A percentile compares a stretch with the other conserved stretches of the same genome.
Conservation (phyloP, 1,140 invertebrate genomes). For the Ips nitidus region DNA sequence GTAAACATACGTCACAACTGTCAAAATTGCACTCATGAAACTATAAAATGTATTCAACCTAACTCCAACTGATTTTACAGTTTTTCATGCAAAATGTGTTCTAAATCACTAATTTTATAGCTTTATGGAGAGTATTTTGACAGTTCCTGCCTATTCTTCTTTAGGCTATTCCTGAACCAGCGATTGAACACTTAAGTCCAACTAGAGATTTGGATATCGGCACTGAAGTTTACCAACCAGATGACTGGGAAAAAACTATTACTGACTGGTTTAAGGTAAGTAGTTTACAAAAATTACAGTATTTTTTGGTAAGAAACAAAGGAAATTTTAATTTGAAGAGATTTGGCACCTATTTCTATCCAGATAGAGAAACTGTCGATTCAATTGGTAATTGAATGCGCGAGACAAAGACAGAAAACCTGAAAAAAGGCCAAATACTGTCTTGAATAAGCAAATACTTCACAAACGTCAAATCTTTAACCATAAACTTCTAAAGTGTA, state of each 20-base stretch:
- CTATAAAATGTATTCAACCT: background rate
- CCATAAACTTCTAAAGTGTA: too few species aligned
- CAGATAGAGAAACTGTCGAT: background rate
- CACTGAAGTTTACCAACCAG: conserved; percentile 19
- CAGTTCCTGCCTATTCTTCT: background rate
- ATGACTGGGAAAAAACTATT: conserved; percentile 28
- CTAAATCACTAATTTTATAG: too few species aligned
- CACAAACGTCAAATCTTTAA: too few species aligned
- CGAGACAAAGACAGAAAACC: too few species aligned
- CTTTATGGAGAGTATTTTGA: too few species aligned
- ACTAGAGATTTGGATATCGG: conserved; percentile 20
- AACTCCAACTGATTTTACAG: background rate
- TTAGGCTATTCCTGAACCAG: conserved; percentile 29
- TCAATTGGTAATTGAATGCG: background rate
- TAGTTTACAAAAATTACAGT: background rate
- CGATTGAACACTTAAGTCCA: conserved; percentile 16
- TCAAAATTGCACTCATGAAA: too few species aligned
- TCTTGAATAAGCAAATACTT: too few species aligned
- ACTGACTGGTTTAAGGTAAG: conserved; percentile 28
- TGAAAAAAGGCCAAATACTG: too few species aligned
- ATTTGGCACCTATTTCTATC: too few species aligned
- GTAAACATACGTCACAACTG: too few species aligned
- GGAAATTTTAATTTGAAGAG: too few species aligned
- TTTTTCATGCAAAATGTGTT: too few species aligned
- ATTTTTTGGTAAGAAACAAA: background rate